Base-by-base conservation (phyloP, 2,113 vertebrate genomes). In the Atherinomorus stipes region DNA sequence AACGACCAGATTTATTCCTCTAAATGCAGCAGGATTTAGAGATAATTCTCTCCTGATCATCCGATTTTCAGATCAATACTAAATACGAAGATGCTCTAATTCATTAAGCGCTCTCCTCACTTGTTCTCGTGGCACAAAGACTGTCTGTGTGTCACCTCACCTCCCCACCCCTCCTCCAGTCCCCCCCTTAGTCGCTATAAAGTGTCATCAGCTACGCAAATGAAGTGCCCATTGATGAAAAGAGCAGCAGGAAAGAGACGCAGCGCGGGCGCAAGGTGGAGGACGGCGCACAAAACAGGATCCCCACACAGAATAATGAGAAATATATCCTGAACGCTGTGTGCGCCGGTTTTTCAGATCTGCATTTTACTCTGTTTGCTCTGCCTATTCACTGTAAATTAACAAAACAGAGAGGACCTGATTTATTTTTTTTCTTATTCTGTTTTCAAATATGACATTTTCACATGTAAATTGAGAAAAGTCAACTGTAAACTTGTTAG, bases 161-260 rank as follows among this genome's bases (percentile, higher is more conserved):
- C 70, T 59, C 69, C 61, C 44, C 79, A 34, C 76, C 71, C 68
- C 40, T 22, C 72, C 84, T 28, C 61, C 44, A 75, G 23, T 72
- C 68, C 68, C 40, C 38, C 72, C 84, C 23, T 73, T 69, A 66
- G 65, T 72, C 64, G 64, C 73, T 75, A 51, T 64, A 87, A 84
- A 88, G 85, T 87, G 85, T 85, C 81, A 86, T 83, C 85, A 73
- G 44, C 74, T 80, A 81, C 76, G 83, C 80, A 88, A 81, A 76
- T 87, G 45, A 85, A 87, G 81, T 80, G 78, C 38, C 68, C 85
- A 88, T 78, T 83, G 67, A 90, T 76, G 62, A 70, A 81, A 47
- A 56, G 45, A 61, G 52, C 38, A 67, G 52, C 60, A 37, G 54
- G 49, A 64, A 71, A 34, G 38, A 71, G 19, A 63, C 34, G 50